Conservation (phyloP, 2,888 invertebrate genomes). For the Torymus aiolomorphi region DNA sequence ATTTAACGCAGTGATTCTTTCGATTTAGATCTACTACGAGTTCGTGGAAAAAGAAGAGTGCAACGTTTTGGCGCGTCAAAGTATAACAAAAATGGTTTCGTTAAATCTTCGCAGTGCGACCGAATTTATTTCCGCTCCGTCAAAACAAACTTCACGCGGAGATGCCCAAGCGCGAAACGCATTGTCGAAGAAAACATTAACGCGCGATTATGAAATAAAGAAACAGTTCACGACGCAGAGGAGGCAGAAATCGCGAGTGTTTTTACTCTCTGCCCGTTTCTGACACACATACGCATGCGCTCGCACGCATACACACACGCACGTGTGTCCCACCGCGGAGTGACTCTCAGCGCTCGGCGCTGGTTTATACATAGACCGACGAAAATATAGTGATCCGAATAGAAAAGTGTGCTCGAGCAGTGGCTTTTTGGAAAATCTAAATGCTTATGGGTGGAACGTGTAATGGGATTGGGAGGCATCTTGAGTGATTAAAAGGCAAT, state of each 20-base stretch:
- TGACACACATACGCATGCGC: slow-evolving; percentile 12
- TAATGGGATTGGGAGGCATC: no score
- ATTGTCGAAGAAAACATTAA: background rate
- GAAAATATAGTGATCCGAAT: slow-evolving; percentile 39
- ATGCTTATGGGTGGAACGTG: no score
- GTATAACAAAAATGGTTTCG: background rate
- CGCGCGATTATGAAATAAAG: slow-evolving; percentile 19
- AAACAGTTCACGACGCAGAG: background rate
- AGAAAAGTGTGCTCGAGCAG: slow-evolving; percentile 27
- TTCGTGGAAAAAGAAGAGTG: no score
- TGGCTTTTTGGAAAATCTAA: background rate
- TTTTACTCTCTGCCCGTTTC: slow-evolving; percentile 13
- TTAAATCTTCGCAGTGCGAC: background rate
- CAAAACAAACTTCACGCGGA: background rate
- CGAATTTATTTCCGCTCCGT: background rate
- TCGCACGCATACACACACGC: background rate
- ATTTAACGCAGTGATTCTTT: no score
- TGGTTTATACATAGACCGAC: slow-evolving; percentile 47
- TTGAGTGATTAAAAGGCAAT: no score
- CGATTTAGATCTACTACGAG: no score
- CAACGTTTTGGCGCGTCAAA: no score
- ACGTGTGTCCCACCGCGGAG: no score
- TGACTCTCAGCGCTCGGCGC: background rate
- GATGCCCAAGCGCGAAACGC: background rate
- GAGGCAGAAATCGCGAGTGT: slow-evolving; percentile 30